Evolutionary conservation across 2,797 vertebrate species (phyloP), one percentile per base, ranked within the genome.

Genomic region (Mus minutoides): DNA sequence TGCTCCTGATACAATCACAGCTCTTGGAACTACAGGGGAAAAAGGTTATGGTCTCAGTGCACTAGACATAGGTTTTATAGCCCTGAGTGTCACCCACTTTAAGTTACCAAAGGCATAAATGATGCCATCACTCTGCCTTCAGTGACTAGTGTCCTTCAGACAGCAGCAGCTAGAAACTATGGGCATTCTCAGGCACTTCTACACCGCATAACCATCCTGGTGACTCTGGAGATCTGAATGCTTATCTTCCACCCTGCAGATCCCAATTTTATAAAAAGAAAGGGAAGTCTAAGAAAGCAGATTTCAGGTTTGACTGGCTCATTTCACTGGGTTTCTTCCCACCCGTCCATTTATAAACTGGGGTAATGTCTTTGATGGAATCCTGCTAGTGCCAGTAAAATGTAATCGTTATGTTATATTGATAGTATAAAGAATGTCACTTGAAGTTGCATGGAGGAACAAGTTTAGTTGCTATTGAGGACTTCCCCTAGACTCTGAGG

Each of bases 181-280:
- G 46, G 34, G 58, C 22, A 69, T 26, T 84, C 56, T 62, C 26
- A 95, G 49, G 56, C 16, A 3, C 6, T 13, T 58, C 52, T 84
- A 10, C 40, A 75, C 90, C 58, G 90, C 29, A 85, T 40, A 93
- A 85, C 73, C 71, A 85, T 43, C 40, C 37, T 3, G 26, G 26
- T 77, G 56, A 62, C 60, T 75, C n/a, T n/a, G 40, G 78, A 54
- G 10, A 5, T 29, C 79, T 82, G 22, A 56, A n/a, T 56, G 43
- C 69, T 79, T 88, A 49, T 82, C 96, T 89, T 85, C 62, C 31
- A 52, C 34, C 3, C 37, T 1, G 26, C 1, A 34, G 40, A 43
- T 83, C 40, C 34, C 58, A 22, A n/a, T 79, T 75, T 96, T 93
- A 86, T 82, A 60, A 85, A 94, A 95, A 75, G 71, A 60, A 60